phyloP scores from a whole-genome alignment of 2,113 vertebrate species.

The Malurus melanocephalus region DNA sequence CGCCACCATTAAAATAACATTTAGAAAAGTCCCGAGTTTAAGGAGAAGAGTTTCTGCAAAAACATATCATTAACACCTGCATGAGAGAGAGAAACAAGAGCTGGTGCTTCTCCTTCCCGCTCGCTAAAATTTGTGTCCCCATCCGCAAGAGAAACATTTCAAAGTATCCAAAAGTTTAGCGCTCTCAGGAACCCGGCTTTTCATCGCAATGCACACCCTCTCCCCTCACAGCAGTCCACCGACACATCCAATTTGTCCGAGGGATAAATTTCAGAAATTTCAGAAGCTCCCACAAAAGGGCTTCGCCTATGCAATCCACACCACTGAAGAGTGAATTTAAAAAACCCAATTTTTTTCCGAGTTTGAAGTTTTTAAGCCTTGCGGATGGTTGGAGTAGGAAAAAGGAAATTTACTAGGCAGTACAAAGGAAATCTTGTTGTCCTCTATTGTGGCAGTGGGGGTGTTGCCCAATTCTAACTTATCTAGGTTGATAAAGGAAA shows the following conservation, averaged over 20 bases:
- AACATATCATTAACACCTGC: constrained; percentile 20
- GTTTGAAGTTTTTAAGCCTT: constrained; percentile 85
- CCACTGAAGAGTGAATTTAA: constrained; percentile 73
- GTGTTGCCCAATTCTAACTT: constrained; percentile 85
- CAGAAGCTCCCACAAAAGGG: constrained; percentile 58
- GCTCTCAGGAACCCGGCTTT: constrained; percentile 17
- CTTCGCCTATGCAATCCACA: constrained; percentile 66
- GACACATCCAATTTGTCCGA: constrained; percentile 37
- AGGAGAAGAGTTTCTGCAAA: constrained; percentile 6
- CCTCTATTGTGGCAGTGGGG: constrained; percentile 84
- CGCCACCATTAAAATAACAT: not conserved
- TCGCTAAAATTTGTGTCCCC: not conserved
- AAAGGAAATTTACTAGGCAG: constrained; percentile 91
- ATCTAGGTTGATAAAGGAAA: constrained; percentile 79
- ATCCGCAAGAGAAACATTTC: not conserved
- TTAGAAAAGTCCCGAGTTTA: not conserved
- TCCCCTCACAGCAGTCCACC: constrained; percentile 6
- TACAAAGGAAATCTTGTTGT: constrained; percentile 89
- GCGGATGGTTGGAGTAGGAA: constrained; percentile 86
- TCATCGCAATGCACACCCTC: constrained; percentile 55
- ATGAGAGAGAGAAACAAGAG: not conserved
- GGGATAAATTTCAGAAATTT: constrained; percentile 53
- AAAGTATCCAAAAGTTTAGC: constrained; percentile 31
- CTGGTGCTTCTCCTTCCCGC: not conserved
- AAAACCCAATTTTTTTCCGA: constrained; percentile 79